A percentile compares a stretch with the other conserved stretches of the same genome.
These are phyloP conservation scores for Calliopum simillimum DNA, from an alignment of 2,888 invertebrate species.

Conservation along the genomic window DNA sequence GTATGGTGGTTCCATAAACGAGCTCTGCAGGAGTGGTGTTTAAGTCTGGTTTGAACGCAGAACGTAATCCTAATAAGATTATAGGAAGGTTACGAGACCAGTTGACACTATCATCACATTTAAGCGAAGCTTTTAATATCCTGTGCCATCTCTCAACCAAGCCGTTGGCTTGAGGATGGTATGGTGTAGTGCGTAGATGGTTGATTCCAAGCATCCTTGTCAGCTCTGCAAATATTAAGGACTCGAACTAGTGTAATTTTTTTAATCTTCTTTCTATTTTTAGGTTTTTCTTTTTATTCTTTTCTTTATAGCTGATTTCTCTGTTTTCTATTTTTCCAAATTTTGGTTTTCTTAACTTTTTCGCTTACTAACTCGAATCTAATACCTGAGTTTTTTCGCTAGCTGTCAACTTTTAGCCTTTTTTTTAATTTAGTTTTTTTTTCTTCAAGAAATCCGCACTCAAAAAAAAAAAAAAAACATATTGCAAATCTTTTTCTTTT, in stretches of 20 bases:
- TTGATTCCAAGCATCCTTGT: conserved; percentile 9
- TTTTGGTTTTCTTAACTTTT: too few species aligned
- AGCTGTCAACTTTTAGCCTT: too few species aligned
- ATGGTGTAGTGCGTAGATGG: conserved; percentile 27
- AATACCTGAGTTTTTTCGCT: too few species aligned
- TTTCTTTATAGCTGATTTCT: too few species aligned
- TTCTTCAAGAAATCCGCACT: too few species aligned
- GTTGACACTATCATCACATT: conserved; percentile 13
- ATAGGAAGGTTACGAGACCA: conserved; percentile 11
- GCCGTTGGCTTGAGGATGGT: conserved; percentile 23
- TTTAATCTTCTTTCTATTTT: too few species aligned
- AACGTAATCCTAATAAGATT: conserved; percentile 27
- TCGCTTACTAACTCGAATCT: too few species aligned
- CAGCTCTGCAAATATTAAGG: conserved; percentile 20
- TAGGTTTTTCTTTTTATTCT: too few species aligned
- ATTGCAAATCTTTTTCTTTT: too few species aligned
- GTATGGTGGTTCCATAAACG: conserved; percentile 26
- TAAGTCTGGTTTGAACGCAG: conserved; percentile 19
- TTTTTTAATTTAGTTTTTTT: too few species aligned
- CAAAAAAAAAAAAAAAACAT: too few species aligned
- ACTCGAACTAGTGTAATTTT: conserved; percentile 31
- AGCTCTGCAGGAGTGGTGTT: conserved; percentile 14
- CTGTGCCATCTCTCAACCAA: conserved; percentile 32
- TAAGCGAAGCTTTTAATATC: conserved; percentile 21
- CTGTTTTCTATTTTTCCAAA: too few species aligned